Percentiles rank a stretch among this genome's conserved stretches.
These are phyloP conservation scores for Diorhabda sublineata DNA, from an alignment of 1,140 invertebrate genomes.

Conservation along the genomic window DNA sequence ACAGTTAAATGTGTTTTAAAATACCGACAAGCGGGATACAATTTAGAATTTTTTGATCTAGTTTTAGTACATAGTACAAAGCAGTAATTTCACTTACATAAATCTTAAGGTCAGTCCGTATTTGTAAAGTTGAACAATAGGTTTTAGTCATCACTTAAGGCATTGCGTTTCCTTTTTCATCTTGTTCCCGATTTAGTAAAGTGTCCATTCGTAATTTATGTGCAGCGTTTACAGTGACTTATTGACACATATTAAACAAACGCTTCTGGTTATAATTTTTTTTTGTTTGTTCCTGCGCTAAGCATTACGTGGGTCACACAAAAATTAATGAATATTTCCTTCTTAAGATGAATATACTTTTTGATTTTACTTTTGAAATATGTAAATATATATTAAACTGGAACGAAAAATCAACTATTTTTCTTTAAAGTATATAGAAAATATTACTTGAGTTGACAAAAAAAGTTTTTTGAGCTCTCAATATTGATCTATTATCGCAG, in stretches of 20 bases:
- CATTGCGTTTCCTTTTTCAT: background rate
- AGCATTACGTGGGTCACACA: too few species aligned
- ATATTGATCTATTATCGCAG: too few species aligned
- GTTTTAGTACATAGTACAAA: background rate
- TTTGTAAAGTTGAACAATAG: background rate
- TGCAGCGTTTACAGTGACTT: background rate
- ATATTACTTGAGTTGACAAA: too few species aligned
- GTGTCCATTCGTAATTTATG: slow-evolving; percentile 1
- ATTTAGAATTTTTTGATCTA: background rate
- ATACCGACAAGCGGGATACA: background rate
- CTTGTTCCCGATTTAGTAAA: slow-evolving; percentile 1
- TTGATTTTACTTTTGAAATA: too few species aligned
- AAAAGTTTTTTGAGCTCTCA: too few species aligned
- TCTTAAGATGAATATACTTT: too few species aligned
- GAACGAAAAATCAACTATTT: too few species aligned
- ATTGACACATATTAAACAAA: background rate
- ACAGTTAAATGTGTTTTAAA: background rate
- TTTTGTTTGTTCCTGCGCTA: too few species aligned
- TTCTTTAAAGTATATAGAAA: too few species aligned
- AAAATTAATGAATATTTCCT: too few species aligned
- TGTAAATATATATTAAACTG: too few species aligned
- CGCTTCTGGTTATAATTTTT: background rate
- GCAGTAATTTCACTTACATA: background rate
- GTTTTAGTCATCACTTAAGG: background rate
- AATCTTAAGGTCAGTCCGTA: background rate